These are phyloP conservation scores for Ornithoptera alexandrae DNA, from an alignment of 2,888 invertebrate species.

Conservation along the genomic window DNA sequence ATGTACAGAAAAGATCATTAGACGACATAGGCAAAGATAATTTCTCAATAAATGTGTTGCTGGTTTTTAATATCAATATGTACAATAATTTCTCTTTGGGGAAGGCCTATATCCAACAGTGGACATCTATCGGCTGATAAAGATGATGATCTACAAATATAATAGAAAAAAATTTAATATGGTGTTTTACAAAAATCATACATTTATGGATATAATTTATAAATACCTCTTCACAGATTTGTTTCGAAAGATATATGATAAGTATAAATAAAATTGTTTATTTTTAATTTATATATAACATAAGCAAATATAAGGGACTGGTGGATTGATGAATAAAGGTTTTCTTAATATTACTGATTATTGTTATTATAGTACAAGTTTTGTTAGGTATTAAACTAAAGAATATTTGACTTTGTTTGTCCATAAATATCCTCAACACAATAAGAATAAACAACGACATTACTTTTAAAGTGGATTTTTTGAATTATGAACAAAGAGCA, in stretches of 20 bases:
- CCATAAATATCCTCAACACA: too few species aligned
- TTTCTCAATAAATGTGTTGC: background rate
- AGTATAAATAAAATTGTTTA: background rate
- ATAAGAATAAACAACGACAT: too few species aligned
- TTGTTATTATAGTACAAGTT: background rate
- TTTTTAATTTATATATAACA: background rate
- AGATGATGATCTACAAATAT: too few species aligned
- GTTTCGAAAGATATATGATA: background rate
- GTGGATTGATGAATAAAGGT: background rate
- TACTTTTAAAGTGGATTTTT: too few species aligned
- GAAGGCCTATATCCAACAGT: too few species aligned
- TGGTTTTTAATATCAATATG: background rate
- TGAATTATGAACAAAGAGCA: too few species aligned
- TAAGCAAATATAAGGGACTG: background rate
- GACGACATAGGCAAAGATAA: background rate
- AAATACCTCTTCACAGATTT: too few species aligned
- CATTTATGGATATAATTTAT: too few species aligned
- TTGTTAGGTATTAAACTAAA: too few species aligned
- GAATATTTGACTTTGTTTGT: too few species aligned
- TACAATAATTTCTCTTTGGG: background rate
- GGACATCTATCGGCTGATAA: too few species aligned
- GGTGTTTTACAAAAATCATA: too few species aligned
- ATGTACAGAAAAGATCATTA: background rate
- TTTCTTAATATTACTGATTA: background rate
- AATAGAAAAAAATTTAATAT: background rate